These are phyloP conservation scores for Agelaius tricolor DNA, from an alignment of 2,113 vertebrate species.

Conservation along the genomic window DNA sequence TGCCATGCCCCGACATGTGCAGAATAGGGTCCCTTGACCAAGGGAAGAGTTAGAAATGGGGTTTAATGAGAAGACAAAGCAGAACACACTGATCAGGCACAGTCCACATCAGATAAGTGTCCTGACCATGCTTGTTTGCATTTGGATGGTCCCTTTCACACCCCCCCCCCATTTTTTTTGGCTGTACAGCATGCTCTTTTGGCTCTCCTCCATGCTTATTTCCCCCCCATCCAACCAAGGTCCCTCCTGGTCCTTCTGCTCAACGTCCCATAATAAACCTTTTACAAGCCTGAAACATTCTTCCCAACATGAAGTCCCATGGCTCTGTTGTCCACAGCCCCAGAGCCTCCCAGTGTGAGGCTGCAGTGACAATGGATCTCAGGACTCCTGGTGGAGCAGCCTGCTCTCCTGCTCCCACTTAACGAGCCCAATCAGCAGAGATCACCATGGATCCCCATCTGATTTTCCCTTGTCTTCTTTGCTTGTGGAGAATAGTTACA, in stretches of 20 bases:
- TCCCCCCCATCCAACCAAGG: not conserved
- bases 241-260: not conserved
- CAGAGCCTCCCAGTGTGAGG: not conserved
- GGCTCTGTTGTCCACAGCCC: not conserved
- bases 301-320: not conserved
- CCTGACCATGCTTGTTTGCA: not conserved
- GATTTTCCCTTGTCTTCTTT: not conserved
- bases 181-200: not conserved
- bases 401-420: not conserved
- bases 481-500: not conserved
- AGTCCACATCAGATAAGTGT: not conserved
- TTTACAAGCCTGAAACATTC: not conserved
- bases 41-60: not conserved
- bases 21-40: not conserved
- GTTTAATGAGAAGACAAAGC: not conserved
- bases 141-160: not conserved
- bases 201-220: not conserved
- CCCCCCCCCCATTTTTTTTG: accelerated
- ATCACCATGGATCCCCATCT: not conserved
- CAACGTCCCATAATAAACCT: not conserved
- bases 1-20: accelerated
- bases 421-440: accelerated
- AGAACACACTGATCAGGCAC: not conserved
- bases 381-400: not conserved
- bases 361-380: too few species aligned